Base-by-base conservation (phyloP, 2,888 invertebrate genomes). In the Hedychridium roseum region DNA sequence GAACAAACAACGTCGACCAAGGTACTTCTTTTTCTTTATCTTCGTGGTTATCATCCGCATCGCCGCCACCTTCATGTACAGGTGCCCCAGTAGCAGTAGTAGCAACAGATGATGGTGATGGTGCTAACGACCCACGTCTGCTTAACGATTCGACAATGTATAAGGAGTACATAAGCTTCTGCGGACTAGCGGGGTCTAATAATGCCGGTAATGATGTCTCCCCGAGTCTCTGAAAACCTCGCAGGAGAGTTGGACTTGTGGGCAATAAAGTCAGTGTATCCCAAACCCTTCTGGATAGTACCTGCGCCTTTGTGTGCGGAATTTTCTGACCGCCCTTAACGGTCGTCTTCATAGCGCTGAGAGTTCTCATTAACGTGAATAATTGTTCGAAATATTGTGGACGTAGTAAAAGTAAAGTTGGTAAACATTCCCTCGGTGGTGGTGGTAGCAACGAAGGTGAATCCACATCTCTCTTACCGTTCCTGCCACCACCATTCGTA, bases 101-200 rank as follows among this genome's bases (percentile, higher is more conserved):
- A 1, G 52, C 42, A 1, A 49, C 48, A 2, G 58, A 38, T 2
- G 62, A 50, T 1, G 65, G 55, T n/a, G n/a, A n/a, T n/a, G n/a
- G n/a, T n/a, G n/a, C 14, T 20, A 64, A 45, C 3, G 66, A 50
- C 27, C 48, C 66, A 11, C 66, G 65, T 48, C 80, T 80, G 54
- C 84, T 84, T 16, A 92, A 79, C 26, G 88, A 88, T 74, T 92
- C 92, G 0, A 96, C 91, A 58, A 96, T 95, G 76, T 95, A 94
- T 50, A 96, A 80, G 0, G 94, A 94, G 76, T 97, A 97, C 93
- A 96, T 95, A 41, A 97, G 85, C 74, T 94, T 94, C 79, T 96
- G 96, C 0, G 95, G 91, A 75, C 92, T 93, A 18, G 88, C 87
- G 0, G 94, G 92, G 80, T 95, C 92, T 7, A 97, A 83, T 1